These are phyloP conservation scores for Achatina immaculata DNA, from an alignment of 1,140 invertebrate species.

Conservation along the genomic window DNA sequence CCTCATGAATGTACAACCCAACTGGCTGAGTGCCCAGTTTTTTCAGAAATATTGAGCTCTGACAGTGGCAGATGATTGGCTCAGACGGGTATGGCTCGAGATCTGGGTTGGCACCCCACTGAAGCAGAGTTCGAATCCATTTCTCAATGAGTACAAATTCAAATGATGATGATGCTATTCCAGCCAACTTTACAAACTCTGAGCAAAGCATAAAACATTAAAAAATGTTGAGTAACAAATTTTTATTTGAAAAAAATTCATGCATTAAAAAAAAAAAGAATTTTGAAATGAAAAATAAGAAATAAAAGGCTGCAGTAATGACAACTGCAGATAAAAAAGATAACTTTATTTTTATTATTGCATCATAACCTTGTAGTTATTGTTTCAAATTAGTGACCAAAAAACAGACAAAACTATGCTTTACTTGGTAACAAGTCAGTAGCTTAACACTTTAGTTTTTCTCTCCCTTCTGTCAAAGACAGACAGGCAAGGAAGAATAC, in stretches of 20 bases:
- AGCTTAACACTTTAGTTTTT: no score
- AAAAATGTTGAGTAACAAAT: neutral
- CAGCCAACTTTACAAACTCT: conserved; percentile 62
- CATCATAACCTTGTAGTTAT: no score
- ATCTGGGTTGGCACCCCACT: conserved; percentile 68
- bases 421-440: no score
- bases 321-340: no score
- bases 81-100: conserved; percentile 67
- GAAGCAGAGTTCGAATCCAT: conserved; percentile 64
- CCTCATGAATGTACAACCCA: conserved; percentile 62
- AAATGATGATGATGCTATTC: conserved; percentile 38
- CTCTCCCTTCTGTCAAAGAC: no score
- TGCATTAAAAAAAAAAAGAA: neutral
- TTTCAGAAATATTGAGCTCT: conserved; percentile 68
- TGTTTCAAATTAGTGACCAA: no score
- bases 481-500: no score
- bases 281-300: neutral
- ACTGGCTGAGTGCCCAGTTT: conserved; percentile 63
- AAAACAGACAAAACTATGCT: no score
- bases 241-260: neutral
- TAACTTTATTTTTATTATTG: no score
- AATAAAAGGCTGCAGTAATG: no score
- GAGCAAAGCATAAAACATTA: neutral
- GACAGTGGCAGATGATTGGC: conserved; percentile 67
- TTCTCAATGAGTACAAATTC: conserved; percentile 59